Percentiles rank a stretch among this genome's conserved stretches.
Evolutionary conservation across 2,797 vertebrate genomes (phyloP).

Genomic region (Acanthurus leucopareius): DNA sequence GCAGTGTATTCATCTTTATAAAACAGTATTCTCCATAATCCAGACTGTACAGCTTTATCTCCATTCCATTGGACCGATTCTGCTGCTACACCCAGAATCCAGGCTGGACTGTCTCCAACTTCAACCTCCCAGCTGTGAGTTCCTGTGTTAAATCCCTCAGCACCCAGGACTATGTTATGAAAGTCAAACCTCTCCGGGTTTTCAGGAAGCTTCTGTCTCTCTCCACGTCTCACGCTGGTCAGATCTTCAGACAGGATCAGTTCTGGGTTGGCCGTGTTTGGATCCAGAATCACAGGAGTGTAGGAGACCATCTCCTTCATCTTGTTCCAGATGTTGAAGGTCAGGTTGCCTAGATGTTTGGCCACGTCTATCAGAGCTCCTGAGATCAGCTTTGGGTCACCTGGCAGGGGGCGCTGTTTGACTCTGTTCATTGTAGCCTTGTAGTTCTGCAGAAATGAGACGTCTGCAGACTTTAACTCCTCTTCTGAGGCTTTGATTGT

Average conservation of each 20-base stretch:
- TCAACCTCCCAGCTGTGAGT: constrained; percentile 15
- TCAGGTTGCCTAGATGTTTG: constrained; percentile 6
- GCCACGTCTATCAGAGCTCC: not conserved
- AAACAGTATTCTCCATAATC: not conserved
- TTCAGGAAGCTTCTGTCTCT: not conserved
- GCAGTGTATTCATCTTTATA: not conserved
- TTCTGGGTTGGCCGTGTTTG: not conserved
- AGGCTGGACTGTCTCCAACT: not conserved
- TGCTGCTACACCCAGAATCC: not conserved
- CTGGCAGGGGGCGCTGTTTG: constrained; percentile 1
- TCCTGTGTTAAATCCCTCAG: constrained; percentile 26
- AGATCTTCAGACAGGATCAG: not conserved
- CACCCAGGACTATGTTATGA: too few relatives aligned
- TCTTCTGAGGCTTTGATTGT: not conserved
- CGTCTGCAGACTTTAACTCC: not conserved
- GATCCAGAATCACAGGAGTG: constrained; percentile 10
- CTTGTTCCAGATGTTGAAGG: constrained; percentile 1
- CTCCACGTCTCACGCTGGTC: not conserved
- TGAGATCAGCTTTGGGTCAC: not conserved
- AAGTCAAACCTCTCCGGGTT: constrained; percentile 34
- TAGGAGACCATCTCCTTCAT: not conserved
- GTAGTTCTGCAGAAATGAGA: constrained; percentile 1
- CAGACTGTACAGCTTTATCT: not conserved
- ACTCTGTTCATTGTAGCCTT: constrained; percentile 3
- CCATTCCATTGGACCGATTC: not conserved